Base-by-base conservation (phyloP, 2,888 invertebrate species). In the Sarcophaga rosellei region DNA sequence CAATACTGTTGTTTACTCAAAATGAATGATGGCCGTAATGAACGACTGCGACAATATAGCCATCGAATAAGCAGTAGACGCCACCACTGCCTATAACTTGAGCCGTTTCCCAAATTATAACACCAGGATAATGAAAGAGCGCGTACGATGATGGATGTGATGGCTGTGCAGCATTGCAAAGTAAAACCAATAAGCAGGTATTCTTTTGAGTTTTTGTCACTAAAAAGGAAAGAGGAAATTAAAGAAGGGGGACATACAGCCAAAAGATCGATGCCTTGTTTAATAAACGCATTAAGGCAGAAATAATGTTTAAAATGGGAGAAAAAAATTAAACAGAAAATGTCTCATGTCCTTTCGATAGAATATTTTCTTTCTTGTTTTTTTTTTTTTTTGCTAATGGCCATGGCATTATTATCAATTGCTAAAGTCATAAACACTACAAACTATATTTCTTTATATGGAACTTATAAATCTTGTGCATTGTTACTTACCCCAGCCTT, bases 21-120 rank as follows among this genome's bases (percentile, higher is more conserved):
- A 85, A 82, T 86, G 84, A 84, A 84, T 84, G 86, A 86, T 84
- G 84, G 74, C 65, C 53, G 69, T 77, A 80, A 86, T 84, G 65
- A 81, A 81, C 75, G 80, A 78, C 65, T 74, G 74, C 62, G 77
- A 85, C 63, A 84, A 78, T 81, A 81, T 63, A 73, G 53, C 53
- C 77, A 45, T 74, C 59, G 77, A 77, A 72, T 59, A 63, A 75
- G 72, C 73, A 62, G n/a, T 44, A 73, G 73, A 81, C 80, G 83
- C 80, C 83, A 79, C 77, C 83, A 73, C 2, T 35, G 35, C 35
- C 35, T 35, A 63, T 45, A 68, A 82, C 61, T 20, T 35, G 65
- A 61, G 53, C 17, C 53, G 21, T 59, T 11, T 59, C 73, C 63
- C 15, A 69, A 79, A 79, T 69, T 45, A 61, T 69, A 70, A 75